These are phyloP conservation scores for Agrotis clavis DNA, from an alignment of 2,888 invertebrate species.

Conservation along the genomic window DNA sequence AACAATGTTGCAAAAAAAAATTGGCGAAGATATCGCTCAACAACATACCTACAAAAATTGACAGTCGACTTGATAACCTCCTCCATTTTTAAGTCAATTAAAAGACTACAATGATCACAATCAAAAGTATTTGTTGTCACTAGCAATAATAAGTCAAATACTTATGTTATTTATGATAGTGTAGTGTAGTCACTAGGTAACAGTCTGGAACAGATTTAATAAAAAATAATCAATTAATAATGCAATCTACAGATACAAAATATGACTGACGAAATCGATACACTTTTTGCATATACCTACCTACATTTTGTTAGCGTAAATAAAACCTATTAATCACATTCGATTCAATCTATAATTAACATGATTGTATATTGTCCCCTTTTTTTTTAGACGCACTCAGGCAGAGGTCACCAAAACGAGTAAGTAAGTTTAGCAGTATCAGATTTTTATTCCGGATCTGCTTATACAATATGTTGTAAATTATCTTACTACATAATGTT, in stretches of 20 bases:
- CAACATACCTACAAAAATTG: too few relatives aligned
- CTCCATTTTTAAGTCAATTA: too few relatives aligned
- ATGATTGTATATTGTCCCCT: constrained; percentile 16
- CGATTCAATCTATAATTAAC: constrained; percentile 40
- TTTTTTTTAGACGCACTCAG: constrained; percentile 25
- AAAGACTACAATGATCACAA: not conserved
- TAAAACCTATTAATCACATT: constrained; percentile 24
- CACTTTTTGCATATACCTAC: not conserved
- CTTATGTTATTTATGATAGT: too few relatives aligned
- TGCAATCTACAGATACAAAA: not conserved
- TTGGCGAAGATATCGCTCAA: too few relatives aligned
- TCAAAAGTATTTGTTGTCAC: not conserved
- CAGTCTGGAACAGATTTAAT: not conserved
- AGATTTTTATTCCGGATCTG: constrained; percentile 32
- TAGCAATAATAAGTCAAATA: too few relatives aligned
- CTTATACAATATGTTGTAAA: too few relatives aligned
- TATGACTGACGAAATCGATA: constrained; percentile 3
- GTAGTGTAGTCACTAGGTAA: too few relatives aligned
- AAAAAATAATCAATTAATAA: not conserved
- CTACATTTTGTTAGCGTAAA: constrained; percentile 1
- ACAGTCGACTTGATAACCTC: too few relatives aligned
- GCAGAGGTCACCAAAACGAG: constrained; percentile 24
- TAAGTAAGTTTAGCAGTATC: constrained; percentile 12
- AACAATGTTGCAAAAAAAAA: too few relatives aligned
- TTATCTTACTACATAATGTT: too few relatives aligned